Evolutionary conservation across 2,888 invertebrate genomes (phyloP), one percentile per base, ranked within the genome.

Genomic region (Drosophila monieri): DNA sequence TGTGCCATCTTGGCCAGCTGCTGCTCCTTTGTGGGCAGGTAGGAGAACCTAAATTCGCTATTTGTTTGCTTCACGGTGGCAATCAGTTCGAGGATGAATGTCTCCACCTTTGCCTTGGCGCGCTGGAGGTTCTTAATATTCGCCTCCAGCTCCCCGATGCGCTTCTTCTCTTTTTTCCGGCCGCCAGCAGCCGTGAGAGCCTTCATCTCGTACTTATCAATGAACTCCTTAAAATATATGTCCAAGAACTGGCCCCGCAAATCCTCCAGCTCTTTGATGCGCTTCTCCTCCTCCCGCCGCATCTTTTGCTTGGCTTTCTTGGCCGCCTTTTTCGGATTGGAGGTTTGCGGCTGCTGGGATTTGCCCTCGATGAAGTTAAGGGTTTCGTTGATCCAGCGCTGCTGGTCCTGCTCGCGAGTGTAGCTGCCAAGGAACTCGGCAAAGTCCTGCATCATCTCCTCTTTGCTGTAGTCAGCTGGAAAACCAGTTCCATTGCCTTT

Each of bases 301-400:
- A 90, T 89, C 74, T 90, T 91, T 59, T 92, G 92, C 53, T 91
- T 91, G 0, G 91, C 91, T 59, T 91, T 92, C 46, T 92, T 92
- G 4, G 91, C 92, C 0, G 91, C 91, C 60, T 92, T 92, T 64
- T 92, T 92, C 3, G 90, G 90, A 70, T 90, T 91, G 4, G 80
- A 58, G 3, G 90, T 88, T 46, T 90, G 89, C n/a, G 90, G 90
- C 58, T 90, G 90, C 1, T 79, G 72, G 1, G 88, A 78, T 15
- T 85, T 77, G 30, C 84, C 91, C 74, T 91, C 91, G 56, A 91
- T 91, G 58, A 89, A 91, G 47, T 89, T 91, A 0, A 91, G 77
- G 1, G 90, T 89, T 51, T 91, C 91, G 47, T 91, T 90, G 12
- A 91, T 86, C 91, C 91, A 91, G 1, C 81, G 85, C 55, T 90